Conservation (phyloP, 2,113 vertebrate genomes). For the Tachycineta bicolor region DNA sequence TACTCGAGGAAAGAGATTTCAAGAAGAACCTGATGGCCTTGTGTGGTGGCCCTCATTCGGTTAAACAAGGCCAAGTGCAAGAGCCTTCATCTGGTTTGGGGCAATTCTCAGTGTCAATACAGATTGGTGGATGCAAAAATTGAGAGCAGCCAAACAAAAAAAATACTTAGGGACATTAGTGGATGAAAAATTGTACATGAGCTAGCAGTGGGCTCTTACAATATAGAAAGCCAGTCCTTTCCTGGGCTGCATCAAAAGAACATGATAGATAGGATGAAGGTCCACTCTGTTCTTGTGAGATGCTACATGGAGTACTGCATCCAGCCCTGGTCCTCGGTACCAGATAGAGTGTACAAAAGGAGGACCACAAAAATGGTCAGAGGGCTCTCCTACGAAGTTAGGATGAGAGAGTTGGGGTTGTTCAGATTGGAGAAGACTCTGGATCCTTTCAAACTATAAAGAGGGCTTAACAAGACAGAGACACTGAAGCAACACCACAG, state of each 20-base stretch:
- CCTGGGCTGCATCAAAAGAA: neutral
- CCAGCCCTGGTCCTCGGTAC: neutral
- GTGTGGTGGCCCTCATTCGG: neutral
- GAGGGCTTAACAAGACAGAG: neutral
- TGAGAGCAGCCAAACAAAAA: neutral
- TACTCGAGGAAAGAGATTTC: neutral
- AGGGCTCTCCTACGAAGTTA: neutral
- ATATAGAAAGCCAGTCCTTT: neutral
- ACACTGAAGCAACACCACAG: neutral
- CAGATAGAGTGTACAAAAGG: neutral
- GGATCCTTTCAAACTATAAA: neutral
- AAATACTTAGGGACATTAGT: neutral
- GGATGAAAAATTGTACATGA: neutral
- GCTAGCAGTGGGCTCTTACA: neutral
- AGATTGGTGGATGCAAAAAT: neutral
- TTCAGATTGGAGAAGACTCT: neutral
- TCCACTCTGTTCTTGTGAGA: accelerated
- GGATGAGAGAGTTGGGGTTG: neutral
- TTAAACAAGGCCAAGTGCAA: neutral
- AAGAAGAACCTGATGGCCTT: neutral
- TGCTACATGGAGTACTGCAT: too few relatives aligned
- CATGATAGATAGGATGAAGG: accelerated
- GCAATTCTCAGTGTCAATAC: too few relatives aligned
- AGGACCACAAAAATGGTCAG: neutral
- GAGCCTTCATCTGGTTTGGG: neutral